These are phyloP conservation scores for Microctenopoma steveboyesi DNA, from an alignment of 2,797 vertebrate genomes.

Conservation along the genomic window DNA sequence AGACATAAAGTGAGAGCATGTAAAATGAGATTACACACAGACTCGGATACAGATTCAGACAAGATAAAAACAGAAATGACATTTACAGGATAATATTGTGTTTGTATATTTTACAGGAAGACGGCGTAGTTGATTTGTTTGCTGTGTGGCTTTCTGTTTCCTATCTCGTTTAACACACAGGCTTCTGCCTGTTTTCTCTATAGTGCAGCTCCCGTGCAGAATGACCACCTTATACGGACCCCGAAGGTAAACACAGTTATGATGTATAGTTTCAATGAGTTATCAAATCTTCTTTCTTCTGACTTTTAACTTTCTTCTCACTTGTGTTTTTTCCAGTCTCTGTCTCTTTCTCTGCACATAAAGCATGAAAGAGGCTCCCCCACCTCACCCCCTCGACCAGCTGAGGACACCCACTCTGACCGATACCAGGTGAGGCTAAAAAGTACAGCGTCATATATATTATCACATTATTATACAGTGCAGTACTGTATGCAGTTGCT, in stretches of 20 bases:
- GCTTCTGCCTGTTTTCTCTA: slow-evolving; percentile 7
- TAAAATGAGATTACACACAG: slow-evolving; percentile 55
- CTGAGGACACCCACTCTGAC: slow-evolving; percentile 92
- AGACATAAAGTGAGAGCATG: slow-evolving; percentile 37
- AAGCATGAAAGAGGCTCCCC: slow-evolving; percentile 94
- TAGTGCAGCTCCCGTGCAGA: slow-evolving; percentile 62
- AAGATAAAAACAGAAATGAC: slow-evolving; percentile 39
- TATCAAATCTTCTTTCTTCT: background rate
- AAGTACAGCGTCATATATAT: too few species aligned
- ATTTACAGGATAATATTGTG: slow-evolving; percentile 45
- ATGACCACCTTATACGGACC: slow-evolving; percentile 64
- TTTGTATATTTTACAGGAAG: slow-evolving; percentile 22
- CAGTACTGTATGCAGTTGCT: too few species aligned
- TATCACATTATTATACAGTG: too few species aligned
- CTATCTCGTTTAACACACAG: background rate
- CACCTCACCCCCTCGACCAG: slow-evolving; percentile 87
- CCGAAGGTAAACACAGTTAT: slow-evolving; percentile 69
- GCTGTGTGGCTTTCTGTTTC: slow-evolving; percentile 4
- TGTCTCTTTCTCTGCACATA: slow-evolving; percentile 92
- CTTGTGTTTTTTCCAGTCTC: slow-evolving; percentile 79
- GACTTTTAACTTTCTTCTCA: slow-evolving; percentile 4
- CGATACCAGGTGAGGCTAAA: slow-evolving; percentile 89
- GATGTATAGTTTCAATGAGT: background rate
- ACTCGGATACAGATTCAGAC: slow-evolving; percentile 49
- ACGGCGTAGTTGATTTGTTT: slow-evolving; percentile 8